Conservation (phyloP, 2,888 invertebrate genomes). For the Leptarthrus brevirostris region DNA sequence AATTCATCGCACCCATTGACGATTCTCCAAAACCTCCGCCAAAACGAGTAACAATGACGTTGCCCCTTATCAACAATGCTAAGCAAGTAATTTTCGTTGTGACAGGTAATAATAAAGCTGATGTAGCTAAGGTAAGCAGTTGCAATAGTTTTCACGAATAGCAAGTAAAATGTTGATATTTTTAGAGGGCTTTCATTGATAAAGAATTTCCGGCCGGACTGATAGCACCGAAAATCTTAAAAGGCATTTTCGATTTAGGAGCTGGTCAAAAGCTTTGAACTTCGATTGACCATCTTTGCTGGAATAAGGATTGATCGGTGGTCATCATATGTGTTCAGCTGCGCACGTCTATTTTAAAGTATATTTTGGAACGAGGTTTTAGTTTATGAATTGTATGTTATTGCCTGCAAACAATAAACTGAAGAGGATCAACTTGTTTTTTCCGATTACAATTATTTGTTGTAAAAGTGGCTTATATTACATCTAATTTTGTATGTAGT, state of each 20-base stretch:
- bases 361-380: no score
- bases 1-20: constrained; percentile 83
- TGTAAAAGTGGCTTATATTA: no score
- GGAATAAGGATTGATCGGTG: no score
- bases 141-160: not conserved
- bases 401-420: no score
- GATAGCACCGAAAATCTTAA: constrained; percentile 76
- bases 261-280: constrained; percentile 63
- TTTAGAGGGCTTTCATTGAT: constrained; percentile 81
- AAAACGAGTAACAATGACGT: constrained; percentile 88
- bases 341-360: no score
- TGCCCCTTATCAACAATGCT: constrained; percentile 89
- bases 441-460: no score
- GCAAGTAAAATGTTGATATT: constrained; percentile 58
- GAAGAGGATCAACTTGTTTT: no score
- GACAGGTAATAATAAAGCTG: constrained; percentile 87
- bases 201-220: constrained; percentile 83
- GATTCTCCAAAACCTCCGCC: constrained; percentile 98
- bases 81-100: constrained; percentile 85
- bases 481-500: no score
- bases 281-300: no score
- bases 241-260: constrained; percentile 73
- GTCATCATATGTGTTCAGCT: no score
- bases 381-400: no score
- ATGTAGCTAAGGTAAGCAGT: constrained; percentile 80